Percentiles rank a stretch among this genome's conserved stretches.
These are phyloP conservation scores for Cyprinodon variegatus DNA, from an alignment of 2,113 vertebrate genomes.

Conservation along the genomic window DNA sequence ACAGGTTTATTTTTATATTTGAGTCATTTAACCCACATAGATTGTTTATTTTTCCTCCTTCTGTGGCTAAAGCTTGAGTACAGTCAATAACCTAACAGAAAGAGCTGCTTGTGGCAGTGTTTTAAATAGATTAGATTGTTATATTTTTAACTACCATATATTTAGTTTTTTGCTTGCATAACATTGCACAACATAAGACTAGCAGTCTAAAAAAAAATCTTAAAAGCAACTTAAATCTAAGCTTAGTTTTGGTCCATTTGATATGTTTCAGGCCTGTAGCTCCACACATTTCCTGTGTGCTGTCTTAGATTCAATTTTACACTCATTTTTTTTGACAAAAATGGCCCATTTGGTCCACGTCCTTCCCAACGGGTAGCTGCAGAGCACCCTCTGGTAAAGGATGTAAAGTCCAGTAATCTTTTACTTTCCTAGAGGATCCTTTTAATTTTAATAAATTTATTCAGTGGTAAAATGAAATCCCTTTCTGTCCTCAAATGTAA, in stretches of 20 bases:
- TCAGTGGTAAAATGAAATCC: too few relatives aligned
- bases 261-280: constrained; percentile 2
- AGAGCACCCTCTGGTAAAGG: too few relatives aligned
- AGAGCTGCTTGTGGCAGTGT: constrained; percentile 30
- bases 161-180: background rate
- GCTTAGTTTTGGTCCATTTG: constrained; percentile 15
- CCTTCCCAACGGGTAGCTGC: background rate
- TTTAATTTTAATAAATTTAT: too few relatives aligned
- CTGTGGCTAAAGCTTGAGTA: constrained; percentile 26
- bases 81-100: constrained; percentile 47
- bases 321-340: background rate
- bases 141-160: background rate
- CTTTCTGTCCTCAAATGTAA: too few relatives aligned
- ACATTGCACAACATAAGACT: background rate
- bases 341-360: background rate
- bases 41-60: constrained; percentile 25
- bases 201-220: background rate
- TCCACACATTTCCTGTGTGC: background rate
- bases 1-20: constrained; percentile 56
- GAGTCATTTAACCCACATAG: constrained; percentile 56
- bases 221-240: background rate
- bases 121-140: background rate
- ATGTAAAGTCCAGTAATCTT: too few relatives aligned
- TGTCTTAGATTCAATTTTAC: background rate
- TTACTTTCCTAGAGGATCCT: too few relatives aligned